Evolutionary conservation across 2,113 vertebrate genomes (phyloP), one percentile per base, ranked within the genome.

Genomic region (Callaeas wilsoni): DNA sequence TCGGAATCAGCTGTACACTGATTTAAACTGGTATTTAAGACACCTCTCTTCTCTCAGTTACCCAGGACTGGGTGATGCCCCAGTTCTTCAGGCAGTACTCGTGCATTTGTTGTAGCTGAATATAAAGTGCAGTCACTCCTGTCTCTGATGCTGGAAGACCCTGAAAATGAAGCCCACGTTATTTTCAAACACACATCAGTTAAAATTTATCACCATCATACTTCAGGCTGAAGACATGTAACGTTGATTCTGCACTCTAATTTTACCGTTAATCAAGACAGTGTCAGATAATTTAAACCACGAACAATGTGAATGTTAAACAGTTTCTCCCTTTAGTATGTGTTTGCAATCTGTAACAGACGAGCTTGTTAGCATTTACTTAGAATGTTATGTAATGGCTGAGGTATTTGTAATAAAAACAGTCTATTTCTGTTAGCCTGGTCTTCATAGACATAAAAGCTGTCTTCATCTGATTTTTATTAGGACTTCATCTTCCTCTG

Each of bases 321-420:
- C 56, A 88, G 71, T 63, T 65, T 94, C 53, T 76, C 41, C 27
- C 71, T 90, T 55, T 17, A 93, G 86, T 81, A 35, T 1, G 2
- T 41, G 44, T 84, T 83, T 83, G 82, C 80, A 92, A 92, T 90
- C 79, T 84, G 64, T 56, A 96, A 63, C 60, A 94, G 71, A 52
- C 47, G 21, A 47, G 71, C 68, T 96, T 3, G 7, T 95, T 93
- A 96, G 60, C 78, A 88, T 78, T 95, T 70, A 83, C 63, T 90
- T 92, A 86, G 85, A 94, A 87, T 57, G 87, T 94, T 96, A 95
- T 90, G 90, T 92, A 97, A 96, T 64, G 79, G 60, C 26, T 93
- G 93, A 96, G 83, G 94, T 90, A 96, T 96, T 97, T 92, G 93
- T 87, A 96, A 96, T 89, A 92, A 96, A 97, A 97, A 87, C 94